These are phyloP conservation scores for Colinus virginianus DNA, from an alignment of 2,113 vertebrate species.

Conservation along the genomic window DNA sequence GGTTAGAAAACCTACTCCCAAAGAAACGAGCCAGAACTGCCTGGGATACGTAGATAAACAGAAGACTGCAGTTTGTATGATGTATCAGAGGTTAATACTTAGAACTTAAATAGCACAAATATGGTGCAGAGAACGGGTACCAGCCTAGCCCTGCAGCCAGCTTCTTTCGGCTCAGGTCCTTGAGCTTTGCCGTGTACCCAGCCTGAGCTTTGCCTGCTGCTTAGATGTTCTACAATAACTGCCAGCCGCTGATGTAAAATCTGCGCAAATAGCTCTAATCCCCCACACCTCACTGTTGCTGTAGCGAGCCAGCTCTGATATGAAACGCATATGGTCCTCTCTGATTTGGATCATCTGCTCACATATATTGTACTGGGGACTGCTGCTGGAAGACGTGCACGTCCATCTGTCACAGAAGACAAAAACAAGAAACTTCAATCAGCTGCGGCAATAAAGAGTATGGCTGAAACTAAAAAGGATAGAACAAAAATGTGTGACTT, in stretches of 20 bases:
- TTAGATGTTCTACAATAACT: not conserved
- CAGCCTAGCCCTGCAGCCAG: not conserved
- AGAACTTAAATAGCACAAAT: not conserved
- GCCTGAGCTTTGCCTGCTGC: not conserved
- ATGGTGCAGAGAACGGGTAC: not conserved
- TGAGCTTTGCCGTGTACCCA: not conserved
- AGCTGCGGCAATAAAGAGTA: not conserved
- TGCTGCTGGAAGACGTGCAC: constrained; percentile 89
- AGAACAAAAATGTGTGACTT: not conserved
- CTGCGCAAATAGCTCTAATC: not conserved
- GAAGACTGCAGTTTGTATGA: not conserved
- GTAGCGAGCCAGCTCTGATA: constrained; percentile 96
- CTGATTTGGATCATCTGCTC: constrained; percentile 99
- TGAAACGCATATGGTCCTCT: constrained; percentile 99
- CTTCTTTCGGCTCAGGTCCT: not conserved
- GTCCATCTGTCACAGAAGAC: constrained; percentile 78
- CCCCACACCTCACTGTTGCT: constrained; percentile 95
- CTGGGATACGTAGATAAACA: not conserved
- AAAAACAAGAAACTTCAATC: not conserved
- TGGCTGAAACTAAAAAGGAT: not conserved
- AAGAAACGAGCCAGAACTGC: not conserved
- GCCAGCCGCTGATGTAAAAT: not conserved
- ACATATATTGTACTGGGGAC: constrained; percentile 97
- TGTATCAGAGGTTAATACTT: not conserved
- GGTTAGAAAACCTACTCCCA: not conserved